Percentiles rank a stretch among this genome's conserved stretches.
Evolutionary conservation across 2,113 vertebrate species (phyloP).

Genomic region (Onychostruthus taczanowskii): DNA sequence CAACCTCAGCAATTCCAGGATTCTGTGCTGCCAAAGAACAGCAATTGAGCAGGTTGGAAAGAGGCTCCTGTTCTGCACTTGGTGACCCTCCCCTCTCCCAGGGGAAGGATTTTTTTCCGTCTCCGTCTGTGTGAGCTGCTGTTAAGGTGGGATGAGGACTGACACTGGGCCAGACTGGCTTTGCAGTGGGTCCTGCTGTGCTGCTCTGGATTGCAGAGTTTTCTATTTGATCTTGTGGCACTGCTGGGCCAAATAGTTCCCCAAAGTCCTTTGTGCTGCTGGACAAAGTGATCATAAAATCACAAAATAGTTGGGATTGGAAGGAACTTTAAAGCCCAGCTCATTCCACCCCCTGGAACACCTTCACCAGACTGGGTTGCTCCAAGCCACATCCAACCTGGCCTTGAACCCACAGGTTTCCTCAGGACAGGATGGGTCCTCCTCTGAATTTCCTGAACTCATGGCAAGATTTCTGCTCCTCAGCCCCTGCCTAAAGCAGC

Average conservation of each 20-base stretch:
- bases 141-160: accelerated
- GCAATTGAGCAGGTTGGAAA: neutral
- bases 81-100: neutral
- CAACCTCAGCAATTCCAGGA: neutral
- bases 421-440: neutral
- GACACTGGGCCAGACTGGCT: neutral
- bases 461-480: neutral
- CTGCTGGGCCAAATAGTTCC: neutral
- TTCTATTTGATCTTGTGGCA: neutral
- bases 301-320: neutral
- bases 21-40: neutral
- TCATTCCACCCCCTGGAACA: neutral
- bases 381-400: neutral
- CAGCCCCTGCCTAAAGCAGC: neutral
- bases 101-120: neutral
- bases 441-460: neutral
- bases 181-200: neutral
- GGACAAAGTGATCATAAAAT: neutral
- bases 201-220: neutral
- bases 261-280: neutral
- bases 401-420: neutral
- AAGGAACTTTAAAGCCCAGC: neutral
- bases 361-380: neutral
- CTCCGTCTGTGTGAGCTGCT: neutral
- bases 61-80: neutral